Base-by-base conservation (phyloP, 2,888 invertebrate species). In the Trissoscelio sp. region DNA sequence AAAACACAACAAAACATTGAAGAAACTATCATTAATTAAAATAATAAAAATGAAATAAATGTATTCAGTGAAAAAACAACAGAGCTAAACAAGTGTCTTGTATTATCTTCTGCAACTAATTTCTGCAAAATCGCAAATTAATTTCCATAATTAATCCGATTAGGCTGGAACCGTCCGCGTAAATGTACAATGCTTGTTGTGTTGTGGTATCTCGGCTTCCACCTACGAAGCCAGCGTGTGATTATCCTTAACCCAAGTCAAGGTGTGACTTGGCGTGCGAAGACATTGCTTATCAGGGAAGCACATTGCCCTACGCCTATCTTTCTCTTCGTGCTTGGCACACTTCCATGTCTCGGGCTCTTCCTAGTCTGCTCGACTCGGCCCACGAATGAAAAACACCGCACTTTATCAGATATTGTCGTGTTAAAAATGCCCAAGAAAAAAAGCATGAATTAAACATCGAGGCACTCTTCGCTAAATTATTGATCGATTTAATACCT, bases 211-310 rank as follows among this genome's bases (percentile, higher is more conserved):
- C 73, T 64, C 16, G 39, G 64, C 64, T 58, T 66, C 79, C 64
- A 79, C 79, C 72, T 66, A 79, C 79, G 73, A 67, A 31, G 42
- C 1, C 39, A 57, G 37, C 18, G 31, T 12, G 34, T 22, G 37
- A 20, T 60, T 80, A 81, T 77, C 62, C 77, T 77, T 60, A 67
- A 69, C 62, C 67, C 67, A 14, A 81, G 60, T 64, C 67, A 78
- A 82, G 79, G 82, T 79, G 74, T 82, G 70, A 82, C 78, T 82
- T 79, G 69, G 79, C 78, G 81, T 62, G 74, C 74, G 78, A 77
- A 81, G 72, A 73, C 77, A 58, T 48, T 34, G 79, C 74, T 79
- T 75, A 79, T 82, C 79, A 70, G 58, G 16, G 24, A 62, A 74
- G 79, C 73, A 34, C 79, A 55, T 74, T 73, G 74, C 74, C 82